These are phyloP conservation scores for Bruchidius siliquastri DNA, from an alignment of 2,888 invertebrate genomes.

Conservation along the genomic window DNA sequence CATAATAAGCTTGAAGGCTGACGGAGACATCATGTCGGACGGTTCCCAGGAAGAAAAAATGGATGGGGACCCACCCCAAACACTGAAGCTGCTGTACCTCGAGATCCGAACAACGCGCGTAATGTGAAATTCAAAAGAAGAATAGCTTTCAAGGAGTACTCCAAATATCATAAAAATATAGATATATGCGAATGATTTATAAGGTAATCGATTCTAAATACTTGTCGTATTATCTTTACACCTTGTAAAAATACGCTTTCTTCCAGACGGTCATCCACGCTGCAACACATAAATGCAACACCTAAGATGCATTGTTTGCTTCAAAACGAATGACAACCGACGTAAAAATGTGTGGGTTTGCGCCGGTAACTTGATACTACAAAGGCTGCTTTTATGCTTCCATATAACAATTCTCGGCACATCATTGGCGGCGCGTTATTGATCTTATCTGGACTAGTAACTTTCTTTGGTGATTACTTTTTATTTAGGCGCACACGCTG, in stretches of 20 bases:
- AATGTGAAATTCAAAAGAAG: too few relatives aligned
- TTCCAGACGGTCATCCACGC: background rate
- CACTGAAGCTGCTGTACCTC: too few relatives aligned
- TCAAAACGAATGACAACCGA: conserved; percentile 14
- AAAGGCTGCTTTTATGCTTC: conserved; percentile 14
- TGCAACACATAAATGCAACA: background rate
- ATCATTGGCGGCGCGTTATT: background rate
- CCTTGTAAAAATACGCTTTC: background rate
- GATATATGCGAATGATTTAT: too few relatives aligned
- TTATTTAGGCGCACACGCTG: background rate
- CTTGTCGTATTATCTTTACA: background rate
- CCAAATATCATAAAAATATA: too few relatives aligned
- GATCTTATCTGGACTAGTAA: background rate
- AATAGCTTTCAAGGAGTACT: too few relatives aligned
- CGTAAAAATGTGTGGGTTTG: conserved; percentile 14
- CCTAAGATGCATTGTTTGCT: conserved; percentile 6
- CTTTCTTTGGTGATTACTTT: background rate
- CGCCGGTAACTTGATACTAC: conserved; percentile 16
- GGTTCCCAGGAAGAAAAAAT: too few relatives aligned
- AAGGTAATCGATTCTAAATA: too few relatives aligned
- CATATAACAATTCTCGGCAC: conserved; percentile 1
- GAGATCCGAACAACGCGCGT: too few relatives aligned
- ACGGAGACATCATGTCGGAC: too few relatives aligned
- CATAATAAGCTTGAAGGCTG: too few relatives aligned
- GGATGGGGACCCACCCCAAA: too few relatives aligned